Percentiles rank a stretch among this genome's conserved stretches.
These are phyloP conservation scores for Agrochola litura DNA, from an alignment of 2,888 invertebrate genomes.

Conservation along the genomic window DNA sequence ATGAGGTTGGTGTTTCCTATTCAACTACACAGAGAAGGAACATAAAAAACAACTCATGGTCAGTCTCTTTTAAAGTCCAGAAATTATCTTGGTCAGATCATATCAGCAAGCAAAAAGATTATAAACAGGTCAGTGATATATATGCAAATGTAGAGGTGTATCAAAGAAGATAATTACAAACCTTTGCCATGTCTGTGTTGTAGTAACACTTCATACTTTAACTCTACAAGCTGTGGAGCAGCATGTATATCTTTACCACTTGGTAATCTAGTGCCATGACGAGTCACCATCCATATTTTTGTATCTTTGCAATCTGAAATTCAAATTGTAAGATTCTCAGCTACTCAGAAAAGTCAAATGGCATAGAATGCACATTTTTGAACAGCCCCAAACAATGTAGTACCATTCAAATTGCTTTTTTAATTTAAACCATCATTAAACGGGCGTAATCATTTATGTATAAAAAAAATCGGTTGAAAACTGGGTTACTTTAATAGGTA, in stretches of 20 bases:
- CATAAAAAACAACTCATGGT: background rate
- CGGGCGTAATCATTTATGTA: too few relatives aligned
- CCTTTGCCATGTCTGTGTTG: constrained; percentile 88
- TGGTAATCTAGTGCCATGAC: constrained; percentile 95
- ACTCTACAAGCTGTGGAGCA: constrained; percentile 88
- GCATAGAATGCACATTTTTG: background rate
- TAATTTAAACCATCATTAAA: background rate
- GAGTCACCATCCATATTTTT: constrained; percentile 94
- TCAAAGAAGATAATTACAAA: constrained; percentile 48
- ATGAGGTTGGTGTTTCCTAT: background rate
- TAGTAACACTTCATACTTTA: constrained; percentile 89
- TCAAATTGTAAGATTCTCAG: background rate
- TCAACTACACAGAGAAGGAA: too few relatives aligned
- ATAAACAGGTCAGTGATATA: background rate
- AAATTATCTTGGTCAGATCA: background rate
- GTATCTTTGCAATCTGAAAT: constrained; percentile 91
- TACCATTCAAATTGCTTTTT: background rate
- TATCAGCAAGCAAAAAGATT: too few relatives aligned
- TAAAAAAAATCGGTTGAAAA: background rate
- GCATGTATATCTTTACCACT: constrained; percentile 89
- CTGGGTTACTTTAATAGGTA: background rate
- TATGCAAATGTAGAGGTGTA: background rate
- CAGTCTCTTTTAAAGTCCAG: background rate
- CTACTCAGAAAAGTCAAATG: background rate
- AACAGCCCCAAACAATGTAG: background rate